Evolutionary conservation across 2,888 invertebrate genomes (phyloP), one percentile per base, ranked within the genome.

Genomic region (Amiota minor): DNA sequence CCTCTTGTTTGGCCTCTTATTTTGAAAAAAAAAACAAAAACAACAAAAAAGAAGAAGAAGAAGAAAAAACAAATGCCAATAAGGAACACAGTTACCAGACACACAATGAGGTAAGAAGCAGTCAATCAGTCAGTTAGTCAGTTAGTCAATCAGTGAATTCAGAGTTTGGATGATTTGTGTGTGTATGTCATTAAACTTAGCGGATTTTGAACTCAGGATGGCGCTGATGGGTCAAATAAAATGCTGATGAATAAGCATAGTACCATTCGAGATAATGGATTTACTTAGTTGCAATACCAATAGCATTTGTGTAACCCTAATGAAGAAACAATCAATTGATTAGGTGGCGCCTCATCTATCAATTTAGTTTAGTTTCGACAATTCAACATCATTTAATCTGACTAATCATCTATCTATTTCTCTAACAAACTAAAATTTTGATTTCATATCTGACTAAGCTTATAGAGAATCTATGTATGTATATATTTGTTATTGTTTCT

Each of bases 261-360:
- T 74, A 75, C 75, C 77, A 35, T 35, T 35, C 35, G 6, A 35
- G 35, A 35, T 6, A 35, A 3, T 35, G 23, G 23, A 23, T 2
- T 23, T 2, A 3, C 1, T 23, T 2, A 3, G 23, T 23, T 23
- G 23, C 23, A 23, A 35, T 35, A 35, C 35, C 35, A 35, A 79
- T 35, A 35, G 6, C 35, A 35, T 4, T 35, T 35, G 6, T 35
- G 35, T 35, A 35, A 35, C 6, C 35, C 6, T 6, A 35, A 35
- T 35, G 35, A 35, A 35, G 35, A 35, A 35, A 35, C 35, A 35
- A 35, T 35, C 35, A 6, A 35, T 35, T 35, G 35, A 35, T 35
- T 35, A 35, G 35, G 35, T 35, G 35, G 84, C 83, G 84, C 81
- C 83, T 76, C 80, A 83, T 84, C 83, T 80, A 84, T 82, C 82